Percentiles rank a stretch among this genome's conserved stretches.
These are phyloP conservation scores for Suricata suricatta DNA, from an alignment of 2,113 vertebrate species.

Conservation along the genomic window DNA sequence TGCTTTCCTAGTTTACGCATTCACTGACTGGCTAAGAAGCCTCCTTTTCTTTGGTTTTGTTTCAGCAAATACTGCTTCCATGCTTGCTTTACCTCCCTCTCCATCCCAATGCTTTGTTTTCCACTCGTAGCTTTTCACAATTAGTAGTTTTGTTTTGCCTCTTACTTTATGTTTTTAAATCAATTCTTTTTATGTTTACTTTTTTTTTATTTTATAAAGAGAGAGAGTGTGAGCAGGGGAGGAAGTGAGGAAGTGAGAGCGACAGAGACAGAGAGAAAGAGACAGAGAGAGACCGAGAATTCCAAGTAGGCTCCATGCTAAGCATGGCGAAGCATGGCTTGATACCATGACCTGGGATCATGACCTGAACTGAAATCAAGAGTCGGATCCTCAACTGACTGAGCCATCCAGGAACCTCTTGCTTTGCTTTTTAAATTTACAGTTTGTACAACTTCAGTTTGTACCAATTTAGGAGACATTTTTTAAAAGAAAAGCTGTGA, in stretches of 20 bases:
- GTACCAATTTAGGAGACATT: not conserved
- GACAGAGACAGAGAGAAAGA: no score
- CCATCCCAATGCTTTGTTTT: not conserved
- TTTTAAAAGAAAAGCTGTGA: constrained; percentile 21
- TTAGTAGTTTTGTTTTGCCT: constrained; percentile 17
- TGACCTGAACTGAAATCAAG: no score
- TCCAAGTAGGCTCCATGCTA: no score
- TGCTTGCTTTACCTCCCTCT: not conserved
- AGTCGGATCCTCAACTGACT: no score
- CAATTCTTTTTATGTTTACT: no score
- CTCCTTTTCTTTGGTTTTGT: not conserved
- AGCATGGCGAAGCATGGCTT: no score
- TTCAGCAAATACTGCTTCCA: not conserved
- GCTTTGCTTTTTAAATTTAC: constrained; percentile 30
- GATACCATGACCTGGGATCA: no score
- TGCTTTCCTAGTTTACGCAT: not conserved
- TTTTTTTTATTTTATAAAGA: no score
- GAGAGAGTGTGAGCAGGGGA: no score
- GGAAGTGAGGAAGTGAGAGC: no score
- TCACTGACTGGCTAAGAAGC: not conserved
- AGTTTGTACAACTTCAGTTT: not conserved
- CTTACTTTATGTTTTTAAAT: not conserved
- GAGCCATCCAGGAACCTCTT: not conserved
- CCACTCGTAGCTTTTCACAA: not conserved
- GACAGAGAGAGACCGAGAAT: no score